phyloP scores from a whole-genome alignment of 1,140 invertebrate genomes.

The Bombus turneri region DNA sequence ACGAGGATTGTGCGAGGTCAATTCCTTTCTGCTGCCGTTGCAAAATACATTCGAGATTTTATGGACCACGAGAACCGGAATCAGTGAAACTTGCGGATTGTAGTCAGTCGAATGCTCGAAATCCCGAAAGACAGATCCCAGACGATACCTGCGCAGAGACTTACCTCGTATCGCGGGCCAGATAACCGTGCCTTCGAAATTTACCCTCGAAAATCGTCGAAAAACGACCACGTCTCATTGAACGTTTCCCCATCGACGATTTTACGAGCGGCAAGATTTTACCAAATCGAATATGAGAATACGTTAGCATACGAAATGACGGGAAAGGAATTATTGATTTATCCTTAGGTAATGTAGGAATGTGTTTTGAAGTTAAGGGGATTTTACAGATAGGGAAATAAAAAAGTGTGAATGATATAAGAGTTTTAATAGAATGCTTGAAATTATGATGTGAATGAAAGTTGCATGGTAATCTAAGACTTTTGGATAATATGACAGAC shows the following conservation, averaged over 20 bases:
- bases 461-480: background rate
- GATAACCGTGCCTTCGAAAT: background rate
- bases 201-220: background rate
- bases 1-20: constrained; percentile 49
- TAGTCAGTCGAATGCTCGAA: constrained; percentile 33
- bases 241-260: background rate
- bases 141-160: constrained; percentile 1
- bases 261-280: background rate
- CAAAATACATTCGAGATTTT: constrained; percentile 69
- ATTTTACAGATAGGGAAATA: background rate
- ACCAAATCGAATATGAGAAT: background rate
- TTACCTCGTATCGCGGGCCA: background rate
- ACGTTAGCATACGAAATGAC: background rate
- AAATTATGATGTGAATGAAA: background rate
- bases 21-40: constrained; percentile 70
- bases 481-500: background rate
- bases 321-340: background rate
- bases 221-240: background rate
- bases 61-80: constrained; percentile 51
- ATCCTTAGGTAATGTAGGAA: background rate
- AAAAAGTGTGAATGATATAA: background rate
- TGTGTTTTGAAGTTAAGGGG: background rate
- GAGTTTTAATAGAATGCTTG: background rate
- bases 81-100: constrained; percentile 61
- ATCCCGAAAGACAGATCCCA: constrained; percentile 42